phyloP scores from a whole-genome alignment of 2,797 vertebrate species.

The Botia kubotai region DNA sequence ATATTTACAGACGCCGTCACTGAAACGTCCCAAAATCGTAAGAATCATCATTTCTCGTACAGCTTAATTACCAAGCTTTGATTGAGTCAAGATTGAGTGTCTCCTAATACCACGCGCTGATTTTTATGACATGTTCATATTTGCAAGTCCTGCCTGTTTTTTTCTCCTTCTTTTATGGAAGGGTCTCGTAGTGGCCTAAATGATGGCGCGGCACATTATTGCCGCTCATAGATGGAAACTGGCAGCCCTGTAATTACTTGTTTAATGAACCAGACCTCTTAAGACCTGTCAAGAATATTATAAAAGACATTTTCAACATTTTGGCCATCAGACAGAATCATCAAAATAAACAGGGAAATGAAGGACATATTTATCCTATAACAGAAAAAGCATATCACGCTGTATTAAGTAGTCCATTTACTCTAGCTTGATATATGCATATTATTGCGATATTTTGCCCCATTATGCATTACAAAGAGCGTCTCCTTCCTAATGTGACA shows the following conservation, averaged over 20 bases:
- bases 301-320: conserved; percentile 37
- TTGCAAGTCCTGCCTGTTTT: conserved; percentile 41
- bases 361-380: conserved; percentile 31
- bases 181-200: conserved; percentile 36
- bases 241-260: conserved; percentile 54
- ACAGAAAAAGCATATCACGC: conserved; percentile 32
- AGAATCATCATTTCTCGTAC: conserved; percentile 37
- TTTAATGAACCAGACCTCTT: conserved; percentile 49
- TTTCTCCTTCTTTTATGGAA: conserved; percentile 12
- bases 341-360: conserved; percentile 44
- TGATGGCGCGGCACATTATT: conserved; percentile 47
- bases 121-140: conserved; percentile 50
- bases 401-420: conserved; percentile 40
- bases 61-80: conserved; percentile 49
- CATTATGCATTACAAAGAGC: conserved; percentile 36
- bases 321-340: conserved; percentile 36
- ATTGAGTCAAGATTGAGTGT: conserved; percentile 41
- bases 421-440: conserved; percentile 9
- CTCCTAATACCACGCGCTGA: conserved; percentile 44
- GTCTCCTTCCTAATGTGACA: conserved; percentile 29
- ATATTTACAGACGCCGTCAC: conserved; percentile 34
- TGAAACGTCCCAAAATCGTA: conserved; percentile 46
- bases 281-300: conserved; percentile 44
- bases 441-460: conserved; percentile 41
- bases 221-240: conserved; percentile 23